These are phyloP conservation scores for Lycophotia porphyrea DNA, from an alignment of 2,888 invertebrate species.

Conservation along the genomic window DNA sequence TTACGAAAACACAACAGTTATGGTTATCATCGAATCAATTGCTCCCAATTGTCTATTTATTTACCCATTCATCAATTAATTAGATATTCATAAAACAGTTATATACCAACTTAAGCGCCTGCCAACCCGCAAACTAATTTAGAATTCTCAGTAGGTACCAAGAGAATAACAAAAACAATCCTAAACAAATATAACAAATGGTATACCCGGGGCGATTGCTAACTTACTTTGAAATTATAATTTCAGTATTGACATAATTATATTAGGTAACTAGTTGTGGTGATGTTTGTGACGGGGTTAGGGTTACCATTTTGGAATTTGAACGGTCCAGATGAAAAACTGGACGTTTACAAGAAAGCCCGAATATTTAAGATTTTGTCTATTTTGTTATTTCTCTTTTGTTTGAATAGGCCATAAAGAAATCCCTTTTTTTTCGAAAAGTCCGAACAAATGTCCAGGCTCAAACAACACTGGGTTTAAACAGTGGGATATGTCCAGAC, in stretches of 20 bases:
- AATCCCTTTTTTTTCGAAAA: neutral
- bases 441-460: no score
- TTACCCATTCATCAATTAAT: conserved; percentile 46
- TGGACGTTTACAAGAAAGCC: neutral
- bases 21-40: neutral
- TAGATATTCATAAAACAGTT: conserved; percentile 40
- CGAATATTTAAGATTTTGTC: neutral
- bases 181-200: conserved; percentile 64
- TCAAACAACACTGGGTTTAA: neutral
- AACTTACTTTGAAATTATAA: conserved; percentile 59
- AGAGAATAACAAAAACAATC: conserved; percentile 60
- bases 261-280: conserved; percentile 44
- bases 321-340: neutral
- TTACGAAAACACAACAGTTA: conserved; percentile 5
- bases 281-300: conserved; percentile 16
- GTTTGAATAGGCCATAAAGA: no score
- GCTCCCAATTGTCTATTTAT: conserved; percentile 22
- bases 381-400: neutral
- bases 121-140: conserved; percentile 45
- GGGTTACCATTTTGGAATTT: neutral
- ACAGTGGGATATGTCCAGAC: neutral
- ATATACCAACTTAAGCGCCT: neutral
- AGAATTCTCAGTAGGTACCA: conserved; percentile 32
- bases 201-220: conserved; percentile 30
- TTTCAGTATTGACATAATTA: conserved; percentile 60